Evolutionary conservation across 1,140 invertebrate genomes (phyloP).

Genomic region (Meteorus sp.): DNA sequence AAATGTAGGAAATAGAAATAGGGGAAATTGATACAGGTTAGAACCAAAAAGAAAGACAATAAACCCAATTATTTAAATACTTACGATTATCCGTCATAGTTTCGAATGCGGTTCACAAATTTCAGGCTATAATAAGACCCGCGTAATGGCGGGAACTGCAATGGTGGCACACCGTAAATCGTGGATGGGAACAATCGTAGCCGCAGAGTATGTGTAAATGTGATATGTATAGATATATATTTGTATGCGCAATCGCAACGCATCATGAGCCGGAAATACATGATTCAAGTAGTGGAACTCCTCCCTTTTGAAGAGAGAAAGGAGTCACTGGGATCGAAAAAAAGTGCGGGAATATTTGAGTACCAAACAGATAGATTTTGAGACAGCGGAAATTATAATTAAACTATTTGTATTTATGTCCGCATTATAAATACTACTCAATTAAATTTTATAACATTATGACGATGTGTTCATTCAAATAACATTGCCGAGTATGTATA

Average conservation of each 20-base stretch:
- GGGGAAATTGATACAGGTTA: no score
- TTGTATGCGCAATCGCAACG: neutral
- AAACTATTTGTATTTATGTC: conserved; percentile 28
- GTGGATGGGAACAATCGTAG: neutral
- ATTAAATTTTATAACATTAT: conserved; percentile 25
- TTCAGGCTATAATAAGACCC: conserved; percentile 21
- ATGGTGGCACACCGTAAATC: neutral
- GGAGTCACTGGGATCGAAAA: no score
- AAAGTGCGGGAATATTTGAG: conserved; percentile 15
- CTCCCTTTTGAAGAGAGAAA: no score
- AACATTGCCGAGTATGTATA: conserved; percentile 18
- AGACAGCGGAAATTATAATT: conserved; percentile 13
- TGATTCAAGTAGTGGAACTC: neutral
- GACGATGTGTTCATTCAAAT: conserved; percentile 16
- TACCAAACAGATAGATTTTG: neutral
- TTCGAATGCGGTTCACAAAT: conserved; percentile 2
- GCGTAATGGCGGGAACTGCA: conserved; percentile 39
- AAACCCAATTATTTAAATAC: no score
- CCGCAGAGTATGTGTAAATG: neutral
- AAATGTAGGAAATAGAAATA: no score
- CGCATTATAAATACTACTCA: conserved; percentile 32
- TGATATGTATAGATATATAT: neutral
- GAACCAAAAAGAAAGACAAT: no score
- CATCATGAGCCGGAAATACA: neutral
- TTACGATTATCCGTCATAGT: conserved; percentile 53